Percentiles rank a stretch among this genome's conserved stretches.
Evolutionary conservation across 2,888 invertebrate genomes (phyloP).

Genomic region (Erpobdella octoculata): DNA sequence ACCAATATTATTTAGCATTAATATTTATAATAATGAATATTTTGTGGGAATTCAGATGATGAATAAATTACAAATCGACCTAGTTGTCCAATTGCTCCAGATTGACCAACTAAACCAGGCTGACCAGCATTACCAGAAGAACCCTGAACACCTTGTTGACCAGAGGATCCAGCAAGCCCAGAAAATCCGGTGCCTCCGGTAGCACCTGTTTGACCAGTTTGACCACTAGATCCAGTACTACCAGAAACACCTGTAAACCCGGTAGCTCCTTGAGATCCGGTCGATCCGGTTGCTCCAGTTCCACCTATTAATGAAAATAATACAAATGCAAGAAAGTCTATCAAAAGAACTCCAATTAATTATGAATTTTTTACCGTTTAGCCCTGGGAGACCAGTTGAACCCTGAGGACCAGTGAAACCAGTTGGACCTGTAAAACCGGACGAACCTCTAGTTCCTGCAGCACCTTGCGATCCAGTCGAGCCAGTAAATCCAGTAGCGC

Average conservation of each 20-base stretch:
- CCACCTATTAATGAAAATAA: no score
- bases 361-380: no score
- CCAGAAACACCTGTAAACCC: neutral
- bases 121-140: neutral
- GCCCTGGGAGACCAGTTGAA: constrained; percentile 26
- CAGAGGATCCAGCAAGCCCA: constrained; percentile 29
- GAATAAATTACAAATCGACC: no score
- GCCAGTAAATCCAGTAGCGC: constrained; percentile 4
- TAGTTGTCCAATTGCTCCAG: constrained; percentile 19
- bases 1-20: no score
- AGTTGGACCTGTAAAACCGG: constrained; percentile 40
- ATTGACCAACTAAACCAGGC: constrained; percentile 30
- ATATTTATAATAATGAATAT: no score
- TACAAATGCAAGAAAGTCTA: no score
- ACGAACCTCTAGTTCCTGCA: no score
- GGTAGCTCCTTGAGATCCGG: constrained; percentile 6
- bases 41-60: no score
- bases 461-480: constrained; percentile 30
- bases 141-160: neutral
- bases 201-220: neutral
- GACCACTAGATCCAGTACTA: constrained; percentile 11
- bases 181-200: neutral
- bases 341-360: no score
- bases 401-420: constrained; percentile 28
- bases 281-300: constrained; percentile 25